Evolutionary conservation across 2,797 vertebrate genomes (phyloP), one percentile per base, ranked within the genome.

Genomic region (Semotilus atromaculatus): DNA sequence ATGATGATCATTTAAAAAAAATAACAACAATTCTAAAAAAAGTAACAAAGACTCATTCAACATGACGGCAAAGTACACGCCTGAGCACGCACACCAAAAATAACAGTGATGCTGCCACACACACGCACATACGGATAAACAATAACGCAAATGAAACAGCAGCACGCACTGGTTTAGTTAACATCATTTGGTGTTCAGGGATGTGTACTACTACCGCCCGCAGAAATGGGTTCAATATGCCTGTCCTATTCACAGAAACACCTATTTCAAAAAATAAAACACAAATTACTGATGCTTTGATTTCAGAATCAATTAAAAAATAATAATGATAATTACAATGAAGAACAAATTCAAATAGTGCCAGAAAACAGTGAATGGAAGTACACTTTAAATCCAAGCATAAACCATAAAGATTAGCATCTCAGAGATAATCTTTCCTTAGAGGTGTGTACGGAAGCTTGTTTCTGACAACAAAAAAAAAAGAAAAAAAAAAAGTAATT

Each of bases 131-230:
- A 40, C 68, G 80, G 26, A 78, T 73, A 48, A 55, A 64, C 43
- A 45, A 64, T 36, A 84, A 82, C 62, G 81, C 85, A 51, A 82
- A 48, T 58, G 70, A 78, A 87, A 78, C 80, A 67, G 71, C 6
- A 31, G 29, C 83, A 75, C 38, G 2, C 75, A 66, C 26, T 51
- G 19, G 82, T 71, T 86, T 85, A 64, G 82, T 80, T 71, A 76
- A 72, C 79, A 81, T 85, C 90, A 90, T 91, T 91, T 89, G 82
- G 85, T 86, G 89, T 78, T 79, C 81, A 64, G 71, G 80, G 71
- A 79, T 64, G 70, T 84, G 70, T 73, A 77, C 79, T 62, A 66
- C 74, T 72, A 73, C 62, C 58, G 77, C 67, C 68, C 31, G 29
- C 71, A 79, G 71, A 77, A 76, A 78, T 36, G 82, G 36, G 76